These are phyloP conservation scores for Lepeophtheirus nordmannii DNA, from an alignment of 2,888 invertebrate species.

Conservation along the genomic window DNA sequence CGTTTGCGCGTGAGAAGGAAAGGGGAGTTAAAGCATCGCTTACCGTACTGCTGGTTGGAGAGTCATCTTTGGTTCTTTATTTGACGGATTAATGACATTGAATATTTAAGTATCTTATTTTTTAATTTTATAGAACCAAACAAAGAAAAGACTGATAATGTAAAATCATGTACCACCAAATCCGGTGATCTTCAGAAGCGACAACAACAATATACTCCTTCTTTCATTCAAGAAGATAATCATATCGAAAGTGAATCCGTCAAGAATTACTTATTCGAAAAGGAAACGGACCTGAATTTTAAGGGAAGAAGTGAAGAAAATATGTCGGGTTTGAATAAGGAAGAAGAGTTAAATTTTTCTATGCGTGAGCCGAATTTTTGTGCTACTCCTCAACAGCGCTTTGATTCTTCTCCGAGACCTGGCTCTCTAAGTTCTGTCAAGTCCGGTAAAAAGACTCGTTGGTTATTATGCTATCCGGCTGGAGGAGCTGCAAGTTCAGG, in stretches of 20 bases:
- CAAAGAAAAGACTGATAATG: constrained; percentile 68
- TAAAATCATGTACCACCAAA: constrained; percentile 38
- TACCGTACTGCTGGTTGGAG: no score
- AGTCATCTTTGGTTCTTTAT: no score
- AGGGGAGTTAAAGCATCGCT: neutral
- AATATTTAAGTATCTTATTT: neutral
- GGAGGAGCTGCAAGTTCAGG: constrained; percentile 40
- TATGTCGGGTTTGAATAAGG: neutral
- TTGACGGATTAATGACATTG: no score
- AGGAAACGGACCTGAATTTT: neutral
- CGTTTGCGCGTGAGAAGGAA: neutral
- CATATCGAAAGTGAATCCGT: neutral
- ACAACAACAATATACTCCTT: neutral
- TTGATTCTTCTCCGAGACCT: neutral
- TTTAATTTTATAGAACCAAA: constrained; percentile 61
- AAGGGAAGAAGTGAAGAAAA: neutral
- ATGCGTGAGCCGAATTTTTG: no score
- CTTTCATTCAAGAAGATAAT: neutral
- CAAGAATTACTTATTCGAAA: neutral
- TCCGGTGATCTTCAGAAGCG: neutral
- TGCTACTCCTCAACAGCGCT: neutral
- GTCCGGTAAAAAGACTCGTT: constrained; percentile 53
- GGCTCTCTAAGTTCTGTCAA: neutral
- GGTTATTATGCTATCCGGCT: constrained; percentile 54
- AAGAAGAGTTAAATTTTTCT: neutral